These are phyloP conservation scores for Centropus bengalensis DNA, from an alignment of 2,113 vertebrate species.

Conservation along the genomic window DNA sequence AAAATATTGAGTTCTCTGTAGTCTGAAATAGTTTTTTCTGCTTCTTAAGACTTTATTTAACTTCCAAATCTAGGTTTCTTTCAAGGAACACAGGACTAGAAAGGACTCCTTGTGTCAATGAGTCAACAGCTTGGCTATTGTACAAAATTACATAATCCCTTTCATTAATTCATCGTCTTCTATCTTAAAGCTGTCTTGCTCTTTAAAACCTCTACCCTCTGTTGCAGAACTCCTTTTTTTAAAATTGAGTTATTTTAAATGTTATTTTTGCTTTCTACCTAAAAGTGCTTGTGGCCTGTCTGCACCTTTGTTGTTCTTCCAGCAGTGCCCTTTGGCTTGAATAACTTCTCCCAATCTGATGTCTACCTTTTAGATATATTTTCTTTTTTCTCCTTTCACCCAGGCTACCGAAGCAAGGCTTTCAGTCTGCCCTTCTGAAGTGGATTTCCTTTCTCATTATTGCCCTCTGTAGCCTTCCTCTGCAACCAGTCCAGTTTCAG, in stretches of 20 bases:
- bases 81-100: background rate
- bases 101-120: background rate
- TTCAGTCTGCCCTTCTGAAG: background rate
- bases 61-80: constrained; percentile 28
- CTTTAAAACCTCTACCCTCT: background rate
- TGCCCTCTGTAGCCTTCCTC: background rate
- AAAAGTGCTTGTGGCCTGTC: background rate
- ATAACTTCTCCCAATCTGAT: background rate
- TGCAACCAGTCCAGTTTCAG: background rate
- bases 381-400: background rate
- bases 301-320: background rate
- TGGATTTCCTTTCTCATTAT: background rate
- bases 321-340: background rate
- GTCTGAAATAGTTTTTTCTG: background rate
- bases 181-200: background rate
- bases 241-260: background rate
- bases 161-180: background rate
- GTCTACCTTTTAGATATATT: background rate
- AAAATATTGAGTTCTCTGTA: background rate
- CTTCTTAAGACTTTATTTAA: constrained; percentile 4
- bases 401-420: background rate
- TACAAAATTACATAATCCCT: background rate
- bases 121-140: background rate
- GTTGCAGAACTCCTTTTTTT: background rate
- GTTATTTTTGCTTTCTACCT: background rate